phyloP scores from a whole-genome alignment of 2,113 vertebrate genomes.

The Stercorarius parasiticus region DNA sequence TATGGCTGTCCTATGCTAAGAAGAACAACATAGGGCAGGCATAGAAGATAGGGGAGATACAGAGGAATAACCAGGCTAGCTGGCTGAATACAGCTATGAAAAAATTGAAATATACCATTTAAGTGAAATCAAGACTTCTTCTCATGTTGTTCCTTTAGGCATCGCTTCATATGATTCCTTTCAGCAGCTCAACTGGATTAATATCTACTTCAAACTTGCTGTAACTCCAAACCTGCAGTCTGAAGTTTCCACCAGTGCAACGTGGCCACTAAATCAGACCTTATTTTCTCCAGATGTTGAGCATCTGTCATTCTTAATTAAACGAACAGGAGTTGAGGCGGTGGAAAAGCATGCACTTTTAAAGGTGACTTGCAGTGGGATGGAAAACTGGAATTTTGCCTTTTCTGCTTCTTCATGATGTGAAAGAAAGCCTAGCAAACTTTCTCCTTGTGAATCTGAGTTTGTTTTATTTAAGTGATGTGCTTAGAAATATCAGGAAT shows the following conservation, averaged over 20 bases:
- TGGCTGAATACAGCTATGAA: neutral
- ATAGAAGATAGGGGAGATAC: neutral
- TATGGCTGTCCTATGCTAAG: neutral
- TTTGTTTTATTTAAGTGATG: neutral
- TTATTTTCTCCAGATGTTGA: conserved; percentile 54
- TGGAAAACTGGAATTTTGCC: conserved; percentile 36
- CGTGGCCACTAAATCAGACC: neutral
- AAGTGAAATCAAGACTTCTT: neutral
- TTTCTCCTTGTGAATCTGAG: neutral
- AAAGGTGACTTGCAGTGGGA: neutral
- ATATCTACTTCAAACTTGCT: neutral
- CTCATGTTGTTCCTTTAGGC: neutral
- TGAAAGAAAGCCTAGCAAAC: neutral
- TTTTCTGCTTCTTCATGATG: neutral
- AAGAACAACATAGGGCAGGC: neutral
- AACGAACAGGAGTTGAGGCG: neutral
- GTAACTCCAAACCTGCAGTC: neutral
- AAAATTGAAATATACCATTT: neutral
- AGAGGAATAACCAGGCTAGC: neutral
- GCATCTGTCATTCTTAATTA: conserved; percentile 50
- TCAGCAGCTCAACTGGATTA: neutral
- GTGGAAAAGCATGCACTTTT: neutral
- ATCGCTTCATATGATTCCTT: neutral
- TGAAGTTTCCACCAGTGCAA: conserved; percentile 21
- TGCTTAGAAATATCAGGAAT: conserved; percentile 24